Percentiles rank a stretch among this genome's conserved stretches.
phyloP scores from a whole-genome alignment of 2,888 invertebrate genomes.

The Cinara cedri region DNA sequence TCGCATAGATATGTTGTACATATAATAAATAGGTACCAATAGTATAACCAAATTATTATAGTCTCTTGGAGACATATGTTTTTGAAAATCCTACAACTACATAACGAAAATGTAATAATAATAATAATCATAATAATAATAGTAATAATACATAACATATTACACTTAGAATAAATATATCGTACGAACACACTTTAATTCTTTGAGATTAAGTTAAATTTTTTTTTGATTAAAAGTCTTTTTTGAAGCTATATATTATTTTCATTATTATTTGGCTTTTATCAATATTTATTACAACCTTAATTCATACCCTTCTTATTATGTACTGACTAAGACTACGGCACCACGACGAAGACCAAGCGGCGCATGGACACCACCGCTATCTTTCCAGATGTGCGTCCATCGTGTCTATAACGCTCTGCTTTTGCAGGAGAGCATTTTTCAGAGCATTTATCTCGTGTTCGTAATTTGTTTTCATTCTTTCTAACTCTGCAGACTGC shows the following conservation, averaged over 20 bases:
- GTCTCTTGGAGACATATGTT: conserved; percentile 10
- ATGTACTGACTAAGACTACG: conserved; percentile 55
- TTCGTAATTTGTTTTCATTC: conserved; percentile 64
- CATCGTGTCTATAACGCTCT: conserved; percentile 43
- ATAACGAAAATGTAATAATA: conserved; percentile 50
- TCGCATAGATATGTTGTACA: conserved; percentile 54
- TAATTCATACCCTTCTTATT: conserved; percentile 43
- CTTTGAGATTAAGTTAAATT: conserved; percentile 40
- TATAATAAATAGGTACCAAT: conserved; percentile 55
- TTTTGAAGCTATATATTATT: conserved; percentile 42
- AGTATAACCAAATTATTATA: conserved; percentile 48
- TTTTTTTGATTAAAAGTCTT: conserved; percentile 54
- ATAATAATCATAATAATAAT: conserved; percentile 37
- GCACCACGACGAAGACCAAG: conserved; percentile 51
- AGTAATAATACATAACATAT: conserved; percentile 51
- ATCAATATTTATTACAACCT: conserved; percentile 30
- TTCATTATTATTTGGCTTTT: conserved; percentile 37
- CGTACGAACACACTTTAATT: conserved; percentile 55
- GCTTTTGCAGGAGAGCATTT: conserved; percentile 41
- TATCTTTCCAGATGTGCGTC: conserved; percentile 40
- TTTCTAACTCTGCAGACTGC: conserved; percentile 64
- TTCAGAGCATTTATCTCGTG: conserved; percentile 61
- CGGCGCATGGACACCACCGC: conserved; percentile 53
- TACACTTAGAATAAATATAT: conserved; percentile 49
- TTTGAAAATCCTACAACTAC: conserved; percentile 52